These are phyloP conservation scores for Nomada goodeniana DNA, from an alignment of 2,888 invertebrate species.

Conservation along the genomic window DNA sequence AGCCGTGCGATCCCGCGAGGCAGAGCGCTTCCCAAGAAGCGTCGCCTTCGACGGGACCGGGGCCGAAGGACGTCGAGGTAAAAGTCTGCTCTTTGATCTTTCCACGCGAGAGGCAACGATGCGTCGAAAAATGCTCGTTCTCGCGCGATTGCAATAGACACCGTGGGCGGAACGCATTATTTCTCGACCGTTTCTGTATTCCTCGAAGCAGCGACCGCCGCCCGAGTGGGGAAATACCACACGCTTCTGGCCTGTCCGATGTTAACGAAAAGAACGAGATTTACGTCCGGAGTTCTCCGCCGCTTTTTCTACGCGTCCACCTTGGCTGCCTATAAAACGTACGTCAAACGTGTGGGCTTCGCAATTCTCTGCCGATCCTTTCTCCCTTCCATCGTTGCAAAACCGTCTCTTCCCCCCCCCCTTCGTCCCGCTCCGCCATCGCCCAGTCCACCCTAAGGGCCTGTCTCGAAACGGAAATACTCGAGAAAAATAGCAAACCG, in stretches of 20 bases:
- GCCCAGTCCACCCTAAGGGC: background rate
- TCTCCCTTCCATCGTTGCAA: slow-evolving; percentile 32
- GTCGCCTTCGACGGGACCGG: slow-evolving; percentile 8
- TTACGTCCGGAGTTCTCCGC: slow-evolving; percentile 55
- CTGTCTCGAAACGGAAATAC: slow-evolving; percentile 37
- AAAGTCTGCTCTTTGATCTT: slow-evolving; percentile 44
- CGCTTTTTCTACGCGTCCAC: slow-evolving; percentile 66
- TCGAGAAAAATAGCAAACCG: slow-evolving; percentile 37
- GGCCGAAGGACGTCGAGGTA: slow-evolving; percentile 48
- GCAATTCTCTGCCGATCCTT: slow-evolving; percentile 51
- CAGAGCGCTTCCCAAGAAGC: slow-evolving; percentile 14
- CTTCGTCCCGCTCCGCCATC: background rate
- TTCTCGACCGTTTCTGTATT: slow-evolving; percentile 59
- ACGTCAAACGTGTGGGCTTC: slow-evolving; percentile 61
- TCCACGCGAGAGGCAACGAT: slow-evolving; percentile 5
- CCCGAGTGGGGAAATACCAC: slow-evolving; percentile 2
- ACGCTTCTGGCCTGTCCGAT: slow-evolving; percentile 17
- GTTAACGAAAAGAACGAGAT: slow-evolving; percentile 60
- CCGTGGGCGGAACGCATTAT: slow-evolving; percentile 60
- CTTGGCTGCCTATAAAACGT: slow-evolving; percentile 66
- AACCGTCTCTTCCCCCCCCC: slow-evolving; percentile 20
- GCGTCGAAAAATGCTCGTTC: slow-evolving; percentile 32
- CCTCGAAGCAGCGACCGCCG: slow-evolving; percentile 46
- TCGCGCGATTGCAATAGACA: slow-evolving; percentile 45
- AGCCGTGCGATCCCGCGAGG: background rate